phyloP scores from a whole-genome alignment of 2,888 invertebrate species.

The Agelastica alni region DNA sequence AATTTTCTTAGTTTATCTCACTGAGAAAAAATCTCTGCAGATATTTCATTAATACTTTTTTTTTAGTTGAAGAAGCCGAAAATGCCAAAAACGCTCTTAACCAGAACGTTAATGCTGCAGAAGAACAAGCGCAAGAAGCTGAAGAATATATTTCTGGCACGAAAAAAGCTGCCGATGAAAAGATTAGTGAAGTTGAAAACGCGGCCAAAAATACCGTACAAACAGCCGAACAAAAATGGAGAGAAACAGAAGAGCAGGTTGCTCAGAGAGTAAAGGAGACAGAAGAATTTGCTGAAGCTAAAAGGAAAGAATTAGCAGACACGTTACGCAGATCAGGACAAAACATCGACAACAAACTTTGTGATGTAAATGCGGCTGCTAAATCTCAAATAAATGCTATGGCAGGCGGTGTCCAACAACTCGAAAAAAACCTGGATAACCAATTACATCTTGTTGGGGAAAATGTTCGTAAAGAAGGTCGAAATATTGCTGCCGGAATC shows the following conservation, averaged over 20 bases:
- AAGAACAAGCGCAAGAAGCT: constrained; percentile 20
- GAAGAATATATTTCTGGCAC: constrained; percentile 19
- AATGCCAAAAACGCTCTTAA: constrained; percentile 35
- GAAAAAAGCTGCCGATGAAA: constrained; percentile 27
- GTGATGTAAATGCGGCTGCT: constrained; percentile 56
- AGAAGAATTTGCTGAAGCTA: constrained; percentile 52
- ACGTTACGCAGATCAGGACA: constrained; percentile 46
- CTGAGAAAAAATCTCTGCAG: too few relatives aligned
- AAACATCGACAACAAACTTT: constrained; percentile 63
- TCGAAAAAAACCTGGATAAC: constrained; percentile 58
- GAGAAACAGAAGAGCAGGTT: constrained; percentile 36
- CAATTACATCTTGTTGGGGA: constrained; percentile 55
- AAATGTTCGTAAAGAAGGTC: constrained; percentile 32
- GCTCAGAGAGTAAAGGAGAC: constrained; percentile 33
- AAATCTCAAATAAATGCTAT: constrained; percentile 29
- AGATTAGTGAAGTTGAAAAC: constrained; percentile 25
- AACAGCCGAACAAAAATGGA: constrained; percentile 34
- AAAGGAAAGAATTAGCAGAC: constrained; percentile 58
- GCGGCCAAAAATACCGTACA: constrained; percentile 25
- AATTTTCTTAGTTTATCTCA: too few relatives aligned
- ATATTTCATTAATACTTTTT: too few relatives aligned
- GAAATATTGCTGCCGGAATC: constrained; percentile 27
- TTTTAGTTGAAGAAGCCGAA: constrained; percentile 31
- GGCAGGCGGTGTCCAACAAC: constrained; percentile 16
- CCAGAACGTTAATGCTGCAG: constrained; percentile 35